Conservation (phyloP, 2,888 invertebrate genomes). For the Ophioninae sp. region DNA sequence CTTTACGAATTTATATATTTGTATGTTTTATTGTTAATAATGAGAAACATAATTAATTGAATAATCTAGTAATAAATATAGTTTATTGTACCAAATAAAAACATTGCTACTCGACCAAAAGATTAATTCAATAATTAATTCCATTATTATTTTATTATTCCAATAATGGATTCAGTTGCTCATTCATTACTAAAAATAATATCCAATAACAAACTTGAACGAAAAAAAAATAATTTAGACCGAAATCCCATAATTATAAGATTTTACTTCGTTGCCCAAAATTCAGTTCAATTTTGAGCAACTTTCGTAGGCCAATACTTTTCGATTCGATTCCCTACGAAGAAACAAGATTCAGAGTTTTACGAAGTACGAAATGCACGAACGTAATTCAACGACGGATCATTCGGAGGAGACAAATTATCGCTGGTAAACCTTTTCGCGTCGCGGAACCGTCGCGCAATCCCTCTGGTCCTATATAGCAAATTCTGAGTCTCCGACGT, state of each 20-base stretch:
- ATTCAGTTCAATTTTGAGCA: not conserved
- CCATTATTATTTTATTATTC: too few species aligned
- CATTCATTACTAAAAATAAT: too few species aligned
- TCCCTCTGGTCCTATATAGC: constrained; percentile 14
- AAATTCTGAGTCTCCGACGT: constrained; percentile 48
- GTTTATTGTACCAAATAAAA: too few species aligned
- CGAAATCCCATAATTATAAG: not conserved
- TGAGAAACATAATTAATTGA: too few species aligned
- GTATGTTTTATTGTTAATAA: too few species aligned
- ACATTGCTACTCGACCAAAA: too few species aligned
- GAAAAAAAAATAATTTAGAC: too few species aligned
- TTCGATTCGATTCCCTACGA: not conserved
- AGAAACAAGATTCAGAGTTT: not conserved
- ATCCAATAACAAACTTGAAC: too few species aligned
- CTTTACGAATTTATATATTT: too few species aligned
- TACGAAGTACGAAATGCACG: not conserved
- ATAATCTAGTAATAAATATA: too few species aligned
- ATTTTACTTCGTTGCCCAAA: not conserved
- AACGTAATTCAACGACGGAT: not conserved
- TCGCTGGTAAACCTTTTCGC: constrained; percentile 61
- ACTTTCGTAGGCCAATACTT: not conserved
- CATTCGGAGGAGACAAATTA: constrained; percentile 40
- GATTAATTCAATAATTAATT: too few species aligned
- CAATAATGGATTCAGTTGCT: too few species aligned
- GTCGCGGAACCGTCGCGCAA: constrained; percentile 31